Conservation (phyloP, 2,888 invertebrate species). For the Hermodice carunculata region DNA sequence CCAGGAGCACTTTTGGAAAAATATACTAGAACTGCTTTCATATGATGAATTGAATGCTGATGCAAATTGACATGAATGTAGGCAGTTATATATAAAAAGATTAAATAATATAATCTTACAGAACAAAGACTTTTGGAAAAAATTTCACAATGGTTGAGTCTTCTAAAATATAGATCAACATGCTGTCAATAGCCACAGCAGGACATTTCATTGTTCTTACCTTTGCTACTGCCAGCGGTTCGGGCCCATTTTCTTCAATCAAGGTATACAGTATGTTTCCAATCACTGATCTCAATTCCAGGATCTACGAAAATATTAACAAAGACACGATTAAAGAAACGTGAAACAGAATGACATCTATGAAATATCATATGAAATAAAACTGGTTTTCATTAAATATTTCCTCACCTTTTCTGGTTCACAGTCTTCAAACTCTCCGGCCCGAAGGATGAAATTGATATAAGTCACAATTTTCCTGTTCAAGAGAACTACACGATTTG, state of each 20-base stretch:
- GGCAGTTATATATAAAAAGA: too few relatives aligned
- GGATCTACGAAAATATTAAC: constrained; percentile 21
- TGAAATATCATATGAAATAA: neutral
- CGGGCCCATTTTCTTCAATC: constrained; percentile 68
- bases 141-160: neutral
- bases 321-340: neutral
- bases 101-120: too few relatives aligned
- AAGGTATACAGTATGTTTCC: constrained; percentile 64
- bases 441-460: constrained; percentile 68
- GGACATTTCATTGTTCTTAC: constrained; percentile 47
- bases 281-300: constrained; percentile 60
- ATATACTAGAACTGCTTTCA: too few relatives aligned
- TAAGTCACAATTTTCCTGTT: constrained; percentile 69
- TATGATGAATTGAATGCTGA: too few relatives aligned
- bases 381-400: neutral
- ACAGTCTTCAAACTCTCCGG: constrained; percentile 64
- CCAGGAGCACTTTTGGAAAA: too few relatives aligned
- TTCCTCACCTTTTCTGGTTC: constrained; percentile 59
- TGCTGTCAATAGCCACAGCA: neutral
- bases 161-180: neutral
- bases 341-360: neutral
- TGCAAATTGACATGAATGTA: too few relatives aligned
- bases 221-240: constrained; percentile 62
- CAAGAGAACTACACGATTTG: constrained; percentile 65
- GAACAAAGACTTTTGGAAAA: neutral